phyloP scores from a whole-genome alignment of 1,140 invertebrate genomes.

The Macrotrachela quadricornifera region DNA sequence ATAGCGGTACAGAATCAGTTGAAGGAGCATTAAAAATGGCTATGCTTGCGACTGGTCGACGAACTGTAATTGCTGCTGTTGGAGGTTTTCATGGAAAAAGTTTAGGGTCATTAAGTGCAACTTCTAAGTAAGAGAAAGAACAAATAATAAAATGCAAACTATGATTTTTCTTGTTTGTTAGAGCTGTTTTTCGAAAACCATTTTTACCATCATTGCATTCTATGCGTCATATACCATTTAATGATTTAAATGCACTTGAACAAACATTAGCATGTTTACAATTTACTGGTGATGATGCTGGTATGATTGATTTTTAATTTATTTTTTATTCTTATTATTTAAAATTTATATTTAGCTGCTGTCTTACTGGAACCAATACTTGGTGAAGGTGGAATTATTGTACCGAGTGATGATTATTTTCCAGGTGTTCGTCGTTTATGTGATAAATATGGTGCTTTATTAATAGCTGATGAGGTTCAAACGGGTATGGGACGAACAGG shows the following conservation, averaged over 20 bases:
- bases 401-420: constrained; percentile 70
- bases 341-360: constrained; percentile 59
- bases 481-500: constrained; percentile 37
- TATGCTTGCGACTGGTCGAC: too few relatives aligned
- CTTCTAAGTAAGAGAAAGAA: too few relatives aligned
- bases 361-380: constrained; percentile 99
- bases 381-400: constrained; percentile 85
- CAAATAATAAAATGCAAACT: too few relatives aligned
- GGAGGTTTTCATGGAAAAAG: too few relatives aligned
- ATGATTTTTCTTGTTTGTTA: too few relatives aligned
- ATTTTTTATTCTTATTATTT: constrained; percentile 18
- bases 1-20: too few relatives aligned
- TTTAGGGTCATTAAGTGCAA: too few relatives aligned
- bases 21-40: too few relatives aligned
- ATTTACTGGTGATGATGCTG: too few relatives aligned
- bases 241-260: constrained; percentile 60
- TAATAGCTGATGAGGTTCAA: constrained; percentile 94
- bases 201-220: too few relatives aligned
- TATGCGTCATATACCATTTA: constrained; percentile 48
- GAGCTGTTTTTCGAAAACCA: too few relatives aligned
- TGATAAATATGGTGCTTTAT: constrained; percentile 75
- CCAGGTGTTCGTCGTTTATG: constrained; percentile 65
- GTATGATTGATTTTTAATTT: constrained; percentile 10
- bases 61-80: too few relatives aligned
- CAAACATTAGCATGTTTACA: constrained; percentile 21